These are phyloP conservation scores for Stichodactyla helianthus DNA, from an alignment of 64 coral and sea anemone species.

Conservation along the genomic window DNA sequence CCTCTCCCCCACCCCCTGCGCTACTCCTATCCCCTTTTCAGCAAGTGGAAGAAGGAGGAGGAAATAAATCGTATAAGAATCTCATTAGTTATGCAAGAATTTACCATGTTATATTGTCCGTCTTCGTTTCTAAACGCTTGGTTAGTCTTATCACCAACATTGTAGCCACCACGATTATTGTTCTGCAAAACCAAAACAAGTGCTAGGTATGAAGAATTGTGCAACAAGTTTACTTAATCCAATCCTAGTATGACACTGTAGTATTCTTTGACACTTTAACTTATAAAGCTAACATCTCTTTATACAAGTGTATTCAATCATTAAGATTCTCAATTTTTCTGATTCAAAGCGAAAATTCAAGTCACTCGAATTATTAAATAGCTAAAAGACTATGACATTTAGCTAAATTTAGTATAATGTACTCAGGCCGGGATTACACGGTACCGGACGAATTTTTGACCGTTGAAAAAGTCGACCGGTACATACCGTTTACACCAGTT, in stretches of 20 bases:
- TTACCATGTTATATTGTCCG: slow-evolving; percentile 84
- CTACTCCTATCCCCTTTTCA: too few species aligned
- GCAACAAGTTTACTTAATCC: not conserved
- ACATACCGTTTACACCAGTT: too few species aligned
- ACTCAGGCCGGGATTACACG: too few species aligned
- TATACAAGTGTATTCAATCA: not conserved
- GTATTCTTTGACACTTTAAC: not conserved
- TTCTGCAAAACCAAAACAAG: slow-evolving; percentile 48
- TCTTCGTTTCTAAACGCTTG: slow-evolving; percentile 41
- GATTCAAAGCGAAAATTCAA: not conserved
- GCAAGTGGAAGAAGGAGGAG: too few species aligned
- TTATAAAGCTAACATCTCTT: not conserved
- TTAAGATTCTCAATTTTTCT: not conserved
- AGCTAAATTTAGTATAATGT: too few species aligned
- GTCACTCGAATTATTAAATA: not conserved
- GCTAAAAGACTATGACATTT: too few species aligned
- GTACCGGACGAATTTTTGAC: too few species aligned
- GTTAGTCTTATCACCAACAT: slow-evolving; percentile 86
- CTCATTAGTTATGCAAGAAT: not conserved
- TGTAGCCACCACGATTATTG: slow-evolving; percentile 94
- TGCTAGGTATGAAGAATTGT: not conserved
- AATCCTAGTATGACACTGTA: not conserved
- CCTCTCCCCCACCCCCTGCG: too few species aligned
- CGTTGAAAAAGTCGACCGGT: too few species aligned
- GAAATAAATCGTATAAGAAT: too few species aligned